Base-by-base conservation (phyloP, 2,113 vertebrate species). In the Scomber japonicus region DNA sequence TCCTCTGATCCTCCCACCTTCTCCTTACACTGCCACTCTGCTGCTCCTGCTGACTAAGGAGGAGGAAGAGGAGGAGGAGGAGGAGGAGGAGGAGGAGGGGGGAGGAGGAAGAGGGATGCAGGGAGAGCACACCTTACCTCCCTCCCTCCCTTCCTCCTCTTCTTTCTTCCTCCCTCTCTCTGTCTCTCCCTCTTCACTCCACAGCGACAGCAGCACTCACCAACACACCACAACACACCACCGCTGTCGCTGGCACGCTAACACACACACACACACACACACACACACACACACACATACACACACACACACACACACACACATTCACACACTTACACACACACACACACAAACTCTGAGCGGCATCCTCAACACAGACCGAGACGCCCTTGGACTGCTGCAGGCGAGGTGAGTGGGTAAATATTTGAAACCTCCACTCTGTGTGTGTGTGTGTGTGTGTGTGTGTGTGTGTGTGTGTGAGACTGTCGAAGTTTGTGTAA, bases 81-180 rank as follows among this genome's bases (percentile, higher is more conserved):
- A n/a, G n/a, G n/a, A n/a, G n/a, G n/a, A n/a, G n/a, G n/a, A n/a
- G n/a, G n/a, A n/a, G n/a, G n/a, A n/a, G 93, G 90, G 92, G 78
- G 80, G 81, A 89, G 71, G 82, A 85, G 74, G 88, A 84, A 89
- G 85, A 94, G 90, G 93, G 94, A 94, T 95, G 92, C 92, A 90
- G 93, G 88, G 81, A 75, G 82, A 90, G 86, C 84, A 94, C 95
- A 95, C 95, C 95, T 95, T 95, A 92, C 93, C 89, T 88, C 90
- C 94, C 91, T 85, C 56, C 71, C 86, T 90, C 59, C 63, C 75
- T 59, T 24, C 24, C 24, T 24, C 24, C 59, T n/a, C n/a, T n/a
- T 62, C 89, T 88, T 87, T 83, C 92, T 92, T 85, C 86, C 77
- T 83, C 78, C 85, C 88, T 76, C 68, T 79, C 54, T 83, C 71